Evolutionary conservation across 1,140 invertebrate genomes (phyloP).

Genomic region (Aplysia californica): DNA sequence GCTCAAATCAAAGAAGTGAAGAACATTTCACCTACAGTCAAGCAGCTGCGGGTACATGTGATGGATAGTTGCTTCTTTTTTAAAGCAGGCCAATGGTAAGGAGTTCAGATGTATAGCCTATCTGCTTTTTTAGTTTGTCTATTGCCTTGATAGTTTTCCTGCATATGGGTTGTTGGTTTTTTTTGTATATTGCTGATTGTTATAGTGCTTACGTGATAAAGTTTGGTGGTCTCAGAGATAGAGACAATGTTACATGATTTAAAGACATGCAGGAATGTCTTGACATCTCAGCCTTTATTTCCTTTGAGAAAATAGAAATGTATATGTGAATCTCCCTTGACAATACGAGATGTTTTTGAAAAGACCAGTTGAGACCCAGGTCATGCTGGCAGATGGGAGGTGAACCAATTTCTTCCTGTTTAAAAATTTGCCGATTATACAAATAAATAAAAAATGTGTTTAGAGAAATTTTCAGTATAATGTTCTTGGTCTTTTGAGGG

Average conservation of each 20-base stretch:
- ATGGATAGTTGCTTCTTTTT: constrained; percentile 36
- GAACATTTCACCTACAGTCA: constrained; percentile 43
- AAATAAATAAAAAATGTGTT: no score
- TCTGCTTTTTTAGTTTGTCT: background rate
- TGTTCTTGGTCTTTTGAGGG: background rate
- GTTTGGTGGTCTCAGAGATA: background rate
- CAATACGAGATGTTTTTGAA: no score
- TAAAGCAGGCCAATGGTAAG: constrained; percentile 54
- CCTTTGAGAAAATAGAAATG: no score
- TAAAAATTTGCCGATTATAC: background rate
- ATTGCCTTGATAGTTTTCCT: background rate
- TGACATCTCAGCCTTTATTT: no score
- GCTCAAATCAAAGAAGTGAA: constrained; percentile 41
- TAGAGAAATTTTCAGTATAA: background rate
- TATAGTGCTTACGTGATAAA: background rate
- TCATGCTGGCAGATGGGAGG: no score
- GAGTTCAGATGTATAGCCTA: background rate
- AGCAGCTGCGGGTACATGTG: constrained; percentile 38
- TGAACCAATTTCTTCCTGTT: no score
- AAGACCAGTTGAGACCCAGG: no score
- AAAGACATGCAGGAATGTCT: background rate
- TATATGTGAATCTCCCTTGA: no score
- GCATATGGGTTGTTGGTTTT: background rate
- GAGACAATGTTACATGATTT: background rate
- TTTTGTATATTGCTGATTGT: background rate